Conservation (phyloP, 1,140 invertebrate species). For the Dufourea novaeangliae region DNA sequence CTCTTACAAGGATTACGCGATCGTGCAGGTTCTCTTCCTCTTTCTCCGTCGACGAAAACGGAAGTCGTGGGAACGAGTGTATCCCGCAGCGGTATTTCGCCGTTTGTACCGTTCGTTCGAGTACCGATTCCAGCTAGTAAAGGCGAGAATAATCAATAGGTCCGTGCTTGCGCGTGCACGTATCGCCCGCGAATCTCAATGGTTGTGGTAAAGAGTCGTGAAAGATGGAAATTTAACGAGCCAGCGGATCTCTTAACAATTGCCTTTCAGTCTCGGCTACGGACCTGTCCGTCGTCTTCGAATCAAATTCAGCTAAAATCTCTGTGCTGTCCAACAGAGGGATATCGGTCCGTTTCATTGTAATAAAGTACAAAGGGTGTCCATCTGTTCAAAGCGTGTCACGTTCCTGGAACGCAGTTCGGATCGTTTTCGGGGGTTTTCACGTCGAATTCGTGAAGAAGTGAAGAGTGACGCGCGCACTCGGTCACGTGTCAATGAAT, state of each 20-base stretch:
- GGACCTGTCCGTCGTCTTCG: slow-evolving; percentile 25
- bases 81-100: neutral
- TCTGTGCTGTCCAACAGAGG: slow-evolving; percentile 4
- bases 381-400: slow-evolving; percentile 42
- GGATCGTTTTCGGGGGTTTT: too few species aligned
- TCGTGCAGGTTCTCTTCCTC: slow-evolving; percentile 11
- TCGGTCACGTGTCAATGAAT: too few species aligned
- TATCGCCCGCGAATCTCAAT: slow-evolving; percentile 22
- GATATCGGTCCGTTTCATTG: slow-evolving; percentile 35
- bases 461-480: too few species aligned
- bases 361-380: slow-evolving; percentile 44
- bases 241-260: slow-evolving; percentile 19
- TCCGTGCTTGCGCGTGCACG: neutral
- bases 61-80: slow-evolving; percentile 1
- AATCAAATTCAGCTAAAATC: slow-evolving; percentile 55
- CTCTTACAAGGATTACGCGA: slow-evolving; percentile 33
- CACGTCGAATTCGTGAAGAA: too few species aligned
- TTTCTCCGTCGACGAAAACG: neutral
- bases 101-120: too few species aligned
- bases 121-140: too few species aligned
- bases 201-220: slow-evolving; percentile 29
- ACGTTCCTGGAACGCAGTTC: too few species aligned
- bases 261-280: slow-evolving; percentile 20
- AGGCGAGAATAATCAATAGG: slow-evolving; percentile 12
- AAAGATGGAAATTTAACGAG: slow-evolving; percentile 50